Conservation (phyloP, 1,140 invertebrate species). For the Drosophila kohkoa region DNA sequence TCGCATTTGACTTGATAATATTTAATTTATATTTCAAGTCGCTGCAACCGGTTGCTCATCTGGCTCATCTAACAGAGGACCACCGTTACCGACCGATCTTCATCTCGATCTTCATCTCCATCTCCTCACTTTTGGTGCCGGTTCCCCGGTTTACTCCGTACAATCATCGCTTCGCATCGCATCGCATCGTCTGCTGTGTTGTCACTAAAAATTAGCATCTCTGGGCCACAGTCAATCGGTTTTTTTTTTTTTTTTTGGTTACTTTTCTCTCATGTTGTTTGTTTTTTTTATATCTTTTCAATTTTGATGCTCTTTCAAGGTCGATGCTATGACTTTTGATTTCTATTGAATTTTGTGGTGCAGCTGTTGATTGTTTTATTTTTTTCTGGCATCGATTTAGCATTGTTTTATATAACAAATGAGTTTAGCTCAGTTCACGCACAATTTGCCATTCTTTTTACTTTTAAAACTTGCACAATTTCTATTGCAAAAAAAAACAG, state of each 20-base stretch:
- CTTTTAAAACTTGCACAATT: not conserved
- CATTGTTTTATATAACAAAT: slow-evolving; percentile 23
- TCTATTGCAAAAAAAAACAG: not conserved
- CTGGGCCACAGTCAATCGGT: slow-evolving; percentile 16
- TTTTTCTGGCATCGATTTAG: not conserved
- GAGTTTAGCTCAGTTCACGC: too few relatives aligned
- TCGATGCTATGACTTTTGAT: slow-evolving; percentile 20
- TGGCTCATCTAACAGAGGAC: slow-evolving; percentile 19
- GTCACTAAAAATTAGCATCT: slow-evolving; percentile 76
- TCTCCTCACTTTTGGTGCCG: slow-evolving; percentile 21
- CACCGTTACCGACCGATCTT: slow-evolving; percentile 45
- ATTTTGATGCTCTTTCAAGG: slow-evolving; percentile 37
- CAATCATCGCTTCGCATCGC: too few relatives aligned
- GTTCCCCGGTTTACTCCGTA: slow-evolving; percentile 24
- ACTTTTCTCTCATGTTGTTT: slow-evolving; percentile 50
- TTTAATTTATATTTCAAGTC: slow-evolving; percentile 57
- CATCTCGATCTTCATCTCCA: slow-evolving; percentile 19
- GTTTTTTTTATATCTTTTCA: slow-evolving; percentile 12
- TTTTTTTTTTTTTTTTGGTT: slow-evolving; percentile 19
- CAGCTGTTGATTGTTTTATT: slow-evolving; percentile 13
- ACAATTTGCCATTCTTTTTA: too few relatives aligned
- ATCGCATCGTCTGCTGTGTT: slow-evolving; percentile 25
- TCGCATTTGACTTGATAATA: slow-evolving; percentile 40
- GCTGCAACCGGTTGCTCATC: slow-evolving; percentile 64
- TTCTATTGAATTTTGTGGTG: slow-evolving; percentile 43